phyloP scores from a whole-genome alignment of 64 coral and sea anemone genomes.

The Montipora capricornis region DNA sequence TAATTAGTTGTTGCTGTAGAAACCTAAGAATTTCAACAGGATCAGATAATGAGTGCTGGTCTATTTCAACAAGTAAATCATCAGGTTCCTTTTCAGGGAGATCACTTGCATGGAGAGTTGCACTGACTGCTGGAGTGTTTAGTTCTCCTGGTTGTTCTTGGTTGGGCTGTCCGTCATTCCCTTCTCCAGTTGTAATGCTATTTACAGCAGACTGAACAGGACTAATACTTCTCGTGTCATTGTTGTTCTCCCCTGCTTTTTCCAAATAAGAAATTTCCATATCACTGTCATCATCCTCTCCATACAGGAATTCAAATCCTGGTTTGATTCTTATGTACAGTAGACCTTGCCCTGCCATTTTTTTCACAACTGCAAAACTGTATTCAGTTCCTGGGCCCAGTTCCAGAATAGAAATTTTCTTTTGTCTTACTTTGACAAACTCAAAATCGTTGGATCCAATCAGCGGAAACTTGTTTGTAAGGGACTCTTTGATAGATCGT shows the following conservation, averaged over 20 bases:
- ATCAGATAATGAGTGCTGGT: too few relatives aligned
- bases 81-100: too few relatives aligned
- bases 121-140: too few relatives aligned
- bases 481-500: not conserved
- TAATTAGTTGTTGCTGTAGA: too few relatives aligned
- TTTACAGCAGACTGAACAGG: too few relatives aligned
- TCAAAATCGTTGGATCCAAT: slow-evolving; percentile 52
- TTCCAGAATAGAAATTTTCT: slow-evolving; percentile 31
- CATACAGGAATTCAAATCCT: slow-evolving; percentile 57
- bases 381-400: slow-evolving; percentile 35
- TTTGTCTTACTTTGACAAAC: slow-evolving; percentile 67
- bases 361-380: slow-evolving; percentile 54
- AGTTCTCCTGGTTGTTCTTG: too few relatives aligned
- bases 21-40: too few relatives aligned
- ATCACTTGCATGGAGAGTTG: too few relatives aligned
- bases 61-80: too few relatives aligned
- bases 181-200: too few relatives aligned
- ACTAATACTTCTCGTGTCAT: not conserved
- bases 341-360: slow-evolving; percentile 68
- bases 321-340: slow-evolving; percentile 53
- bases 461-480: slow-evolving; percentile 31
- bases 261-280: not conserved
- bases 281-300: slow-evolving; percentile 1
- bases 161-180: too few relatives aligned
- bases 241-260: slow-evolving; percentile 4